These are phyloP conservation scores for Oreohelix idahoensis DNA, from an alignment of 1,140 invertebrate genomes.

Conservation along the genomic window DNA sequence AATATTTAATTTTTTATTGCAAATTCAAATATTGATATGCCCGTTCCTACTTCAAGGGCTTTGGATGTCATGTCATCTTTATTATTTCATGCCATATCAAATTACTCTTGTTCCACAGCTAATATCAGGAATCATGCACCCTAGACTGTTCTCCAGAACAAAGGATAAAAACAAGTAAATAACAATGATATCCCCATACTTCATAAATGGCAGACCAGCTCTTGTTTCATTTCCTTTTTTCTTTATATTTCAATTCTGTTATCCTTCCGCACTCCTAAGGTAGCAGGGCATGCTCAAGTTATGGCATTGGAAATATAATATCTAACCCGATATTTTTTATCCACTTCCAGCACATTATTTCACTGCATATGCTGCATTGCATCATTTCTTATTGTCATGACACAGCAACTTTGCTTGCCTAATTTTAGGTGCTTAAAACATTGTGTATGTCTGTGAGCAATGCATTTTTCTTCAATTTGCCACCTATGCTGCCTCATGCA, in stretches of 20 bases:
- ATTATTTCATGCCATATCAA: background rate
- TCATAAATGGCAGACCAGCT: background rate
- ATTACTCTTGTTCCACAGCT: conserved; percentile 40
- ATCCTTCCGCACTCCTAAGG: background rate
- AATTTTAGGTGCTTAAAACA: background rate
- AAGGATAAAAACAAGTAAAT: conserved; percentile 44
- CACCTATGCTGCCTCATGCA: too few relatives aligned
- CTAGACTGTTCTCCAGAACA: conserved; percentile 29
- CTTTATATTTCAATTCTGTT: background rate
- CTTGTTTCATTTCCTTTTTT: conserved; percentile 14
- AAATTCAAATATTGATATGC: too few relatives aligned
- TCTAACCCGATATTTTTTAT: too few relatives aligned
- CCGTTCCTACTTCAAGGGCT: too few relatives aligned
- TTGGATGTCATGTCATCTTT: too few relatives aligned
- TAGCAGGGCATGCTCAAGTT: conserved; percentile 14
- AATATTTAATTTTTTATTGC: too few relatives aligned
- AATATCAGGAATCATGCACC: conserved; percentile 29
- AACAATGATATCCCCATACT: background rate
- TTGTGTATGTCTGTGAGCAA: background rate
- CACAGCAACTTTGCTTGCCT: background rate
- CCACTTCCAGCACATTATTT: background rate
- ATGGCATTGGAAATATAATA: too few relatives aligned
- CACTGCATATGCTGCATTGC: background rate
- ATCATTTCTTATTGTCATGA: background rate
- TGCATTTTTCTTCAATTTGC: too few relatives aligned